Evolutionary conservation across 1,140 invertebrate species (phyloP).

Genomic region (Hylaeus volcanicus): DNA sequence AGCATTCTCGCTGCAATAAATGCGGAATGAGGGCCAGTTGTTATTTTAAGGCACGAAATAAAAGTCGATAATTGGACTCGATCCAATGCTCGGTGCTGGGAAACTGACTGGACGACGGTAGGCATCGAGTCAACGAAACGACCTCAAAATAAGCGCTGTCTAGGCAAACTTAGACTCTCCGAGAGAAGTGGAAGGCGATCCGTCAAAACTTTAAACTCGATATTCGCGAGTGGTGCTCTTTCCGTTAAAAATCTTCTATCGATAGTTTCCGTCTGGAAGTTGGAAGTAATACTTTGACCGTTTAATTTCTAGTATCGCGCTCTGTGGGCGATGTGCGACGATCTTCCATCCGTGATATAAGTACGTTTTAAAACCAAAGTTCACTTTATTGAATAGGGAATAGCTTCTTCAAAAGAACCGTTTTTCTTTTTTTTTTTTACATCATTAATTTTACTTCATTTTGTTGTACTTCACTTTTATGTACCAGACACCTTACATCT

Average conservation of each 20-base stretch:
- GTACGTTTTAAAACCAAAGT: no score
- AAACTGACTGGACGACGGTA: slow-evolving; percentile 20
- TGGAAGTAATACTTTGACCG: neutral
- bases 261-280: neutral
- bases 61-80: slow-evolving; percentile 39
- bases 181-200: neutral
- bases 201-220: slow-evolving; percentile 39
- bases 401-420: no score
- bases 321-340: neutral
- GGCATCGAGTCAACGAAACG: slow-evolving; percentile 18
- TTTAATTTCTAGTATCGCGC: neutral
- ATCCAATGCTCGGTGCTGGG: slow-evolving; percentile 12
- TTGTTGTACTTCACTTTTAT: no score
- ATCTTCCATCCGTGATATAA: neutral
- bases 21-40: slow-evolving; percentile 7
- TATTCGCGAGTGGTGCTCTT: neutral
- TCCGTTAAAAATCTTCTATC: slow-evolving; percentile 3
- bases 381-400: no score
- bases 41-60: slow-evolving; percentile 33
- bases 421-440: no score
- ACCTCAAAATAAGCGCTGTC: slow-evolving; percentile 34
- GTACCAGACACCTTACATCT: no score
- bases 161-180: slow-evolving; percentile 10
- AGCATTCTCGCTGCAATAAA: neutral
- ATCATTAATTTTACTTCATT: no score